phyloP scores from a whole-genome alignment of 30 jellyfish, hydroid and myxozoan species.

The Nemopilema nomurai region DNA sequence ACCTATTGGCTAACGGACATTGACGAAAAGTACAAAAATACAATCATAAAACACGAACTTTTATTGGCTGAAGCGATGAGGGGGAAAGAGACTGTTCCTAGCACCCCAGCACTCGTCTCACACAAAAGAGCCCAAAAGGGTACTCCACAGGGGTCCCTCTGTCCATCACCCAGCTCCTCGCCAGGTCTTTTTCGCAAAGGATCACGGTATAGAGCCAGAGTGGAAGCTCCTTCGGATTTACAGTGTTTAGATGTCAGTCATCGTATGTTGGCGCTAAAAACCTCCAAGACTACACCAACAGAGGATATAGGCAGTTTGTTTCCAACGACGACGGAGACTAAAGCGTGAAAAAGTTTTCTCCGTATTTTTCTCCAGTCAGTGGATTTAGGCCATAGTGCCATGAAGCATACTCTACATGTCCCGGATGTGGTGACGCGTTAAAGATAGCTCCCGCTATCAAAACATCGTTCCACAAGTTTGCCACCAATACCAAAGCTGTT shows the following conservation, averaged over 20 bases:
- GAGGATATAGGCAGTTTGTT: neutral
- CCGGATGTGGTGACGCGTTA: too few relatives aligned
- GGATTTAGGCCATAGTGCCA: too few relatives aligned
- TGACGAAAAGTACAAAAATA: conserved; percentile 36
- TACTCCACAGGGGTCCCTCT: conserved; percentile 30
- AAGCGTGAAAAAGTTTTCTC: neutral
- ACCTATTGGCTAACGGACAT: conserved; percentile 80
- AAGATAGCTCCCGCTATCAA: too few relatives aligned
- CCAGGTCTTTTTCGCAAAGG: conserved; percentile 46
- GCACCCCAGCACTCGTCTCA: conserved; percentile 6
- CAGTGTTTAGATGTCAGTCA: conserved; percentile 2
- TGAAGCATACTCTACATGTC: too few relatives aligned
- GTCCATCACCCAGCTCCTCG: conserved; percentile 47
- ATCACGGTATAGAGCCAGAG: conserved; percentile 48
- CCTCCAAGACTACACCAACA: conserved; percentile 22
- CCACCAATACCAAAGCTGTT: neutral
- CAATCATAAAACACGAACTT: conserved; percentile 29
- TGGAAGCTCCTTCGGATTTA: conserved; percentile 8
- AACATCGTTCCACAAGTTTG: neutral
- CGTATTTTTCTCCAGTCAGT: neutral
- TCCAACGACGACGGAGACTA: neutral
- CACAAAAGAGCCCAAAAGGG: conserved; percentile 1
- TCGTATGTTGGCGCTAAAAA: conserved; percentile 11
- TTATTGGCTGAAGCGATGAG: neutral
- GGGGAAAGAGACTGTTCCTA: neutral